Base-by-base conservation (phyloP, 64 coral and sea anemone genomes). In the Stichodactyla mertensii region DNA sequence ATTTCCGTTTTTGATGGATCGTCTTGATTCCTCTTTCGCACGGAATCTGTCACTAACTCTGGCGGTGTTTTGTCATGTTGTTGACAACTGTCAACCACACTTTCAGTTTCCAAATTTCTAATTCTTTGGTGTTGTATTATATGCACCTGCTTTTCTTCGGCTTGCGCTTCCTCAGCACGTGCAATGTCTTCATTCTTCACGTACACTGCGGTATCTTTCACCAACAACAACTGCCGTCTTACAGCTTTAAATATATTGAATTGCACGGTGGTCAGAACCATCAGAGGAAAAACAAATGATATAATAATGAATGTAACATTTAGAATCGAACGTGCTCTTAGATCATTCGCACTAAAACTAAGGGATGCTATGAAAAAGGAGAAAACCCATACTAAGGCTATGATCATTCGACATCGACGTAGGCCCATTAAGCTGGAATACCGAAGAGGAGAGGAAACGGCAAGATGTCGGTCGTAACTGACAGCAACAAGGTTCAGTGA, bases 401-500 rank as follows among this genome's bases (percentile, higher is more conserved):
- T 26, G 16, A 81, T 81, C 3, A 27, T 16, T 36, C 61, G 55
- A 28, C 79, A 82, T 71, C 66, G 79, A 18, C 58, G 79, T 1
- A 36, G 20, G 0, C 53, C 83, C 64, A 89, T 82, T 19, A 89
- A 6, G 20, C 61, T 27, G 19, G 57, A 80, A 55, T 89, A 84
- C 10, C 22, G 80, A 52, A 89, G 82, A 3, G 82, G 77, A 0
- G 79, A 36, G 7, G 59, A 71, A 55, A 89, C 83, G 7, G 88
- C 88, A 27, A 84, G 56, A 69, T 89, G 82, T 52, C 88, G 45
- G 28, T 89, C 88, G 15, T 82, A 27, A 58, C 88, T 84, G 20
- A 89, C 88, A 55, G 88, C 80, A 36, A 78, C 80, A 26, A 89
- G 69, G 83, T 78, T 89, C 71, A 89, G 54, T 4, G 88, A 77